These are phyloP conservation scores for Caenorhabditis sulstoni DNA, from an alignment of 2,888 invertebrate species.

Conservation along the genomic window DNA sequence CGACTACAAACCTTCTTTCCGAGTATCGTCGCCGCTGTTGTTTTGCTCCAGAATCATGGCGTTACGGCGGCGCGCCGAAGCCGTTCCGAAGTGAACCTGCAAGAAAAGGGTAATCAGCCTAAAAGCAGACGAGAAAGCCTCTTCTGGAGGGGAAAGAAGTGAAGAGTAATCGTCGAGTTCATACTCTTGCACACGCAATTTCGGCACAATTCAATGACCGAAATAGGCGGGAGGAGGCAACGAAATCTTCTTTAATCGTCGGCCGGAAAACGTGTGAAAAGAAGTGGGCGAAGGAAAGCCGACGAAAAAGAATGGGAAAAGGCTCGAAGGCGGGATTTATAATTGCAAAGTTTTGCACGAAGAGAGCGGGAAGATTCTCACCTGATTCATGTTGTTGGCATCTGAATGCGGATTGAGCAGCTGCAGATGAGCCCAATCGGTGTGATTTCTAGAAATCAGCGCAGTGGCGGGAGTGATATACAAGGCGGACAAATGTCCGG, in stretches of 20 bases:
- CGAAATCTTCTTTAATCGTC: conserved; percentile 55
- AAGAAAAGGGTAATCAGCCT: conserved; percentile 34
- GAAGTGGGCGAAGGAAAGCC: conserved; percentile 4
- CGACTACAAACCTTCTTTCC: conserved; percentile 37
- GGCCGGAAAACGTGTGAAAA: conserved; percentile 47
- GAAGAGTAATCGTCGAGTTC: conserved; percentile 12
- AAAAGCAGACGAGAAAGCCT: conserved; percentile 33
- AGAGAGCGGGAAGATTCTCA: conserved; percentile 8
- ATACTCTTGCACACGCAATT: conserved; percentile 23
- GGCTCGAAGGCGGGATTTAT: conserved; percentile 5
- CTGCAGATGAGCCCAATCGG: conserved; percentile 54
- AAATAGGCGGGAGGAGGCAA: conserved; percentile 12
- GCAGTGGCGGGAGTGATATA: conserved; percentile 56
- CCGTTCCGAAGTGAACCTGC: conserved; percentile 53
- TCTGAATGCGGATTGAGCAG: conserved; percentile 29
- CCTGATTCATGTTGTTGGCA: conserved; percentile 60
- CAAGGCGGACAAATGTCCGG: conserved; percentile 61
- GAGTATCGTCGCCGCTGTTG: conserved; percentile 35
- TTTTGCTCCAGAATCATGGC: conserved; percentile 58
- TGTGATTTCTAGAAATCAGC: conserved; percentile 54
- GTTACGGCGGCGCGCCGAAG: conserved; percentile 57
- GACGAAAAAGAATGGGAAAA: neutral
- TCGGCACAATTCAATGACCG: neutral
- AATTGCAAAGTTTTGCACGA: conserved; percentile 5
- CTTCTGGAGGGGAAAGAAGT: conserved; percentile 4